Evolutionary conservation across 2,888 invertebrate species (phyloP), one percentile per base, ranked within the genome.

Genomic region (Psococerastis gibbosa): DNA sequence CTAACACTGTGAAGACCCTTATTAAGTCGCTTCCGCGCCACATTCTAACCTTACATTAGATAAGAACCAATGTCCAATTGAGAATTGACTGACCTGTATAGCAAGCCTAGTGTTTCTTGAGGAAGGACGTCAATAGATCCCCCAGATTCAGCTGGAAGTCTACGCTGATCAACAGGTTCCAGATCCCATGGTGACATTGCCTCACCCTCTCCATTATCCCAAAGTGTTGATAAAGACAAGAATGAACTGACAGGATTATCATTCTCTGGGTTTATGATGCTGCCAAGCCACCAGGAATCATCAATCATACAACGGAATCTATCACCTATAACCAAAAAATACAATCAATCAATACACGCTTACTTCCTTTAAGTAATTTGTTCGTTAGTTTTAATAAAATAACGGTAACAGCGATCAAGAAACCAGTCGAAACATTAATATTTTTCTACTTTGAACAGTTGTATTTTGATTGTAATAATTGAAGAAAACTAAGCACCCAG

Each of bases 241-340:
- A 84, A 87, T 49, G 72, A 68, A 1, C 82, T 82, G 52, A 79
- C 73, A 1, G 78, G 75, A 15, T 50, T 49, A 2, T 70, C 63
- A 46, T 73, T 71, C 0, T 80, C 73, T 51, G 73, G 71, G 0
- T 71, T 69, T 49, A 73, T 70, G 27, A 89, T 80, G 46, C 71
- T 72, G 1, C 97, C 97, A 58, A 82, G 78, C 92, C 92, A 97
- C 97, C 97, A 97, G 41, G 79, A 78, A 58, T 92, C 91, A 57
- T 94, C 91, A 51, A 94, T 92, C 74, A 92, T 81, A 55, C 91
- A 91, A 15, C 88, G 74, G 62, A 89, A 87, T 47, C 78, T 68
- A 57, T 63, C 67, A 50, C 62, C 65, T 65, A 51, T 13, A 52
- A 50, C 35, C 42, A 35, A 33, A 17, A 43, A 9, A 27, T 27